These are phyloP conservation scores for Axea sp. DNA, from an alignment of 2,888 invertebrate genomes.

Conservation along the genomic window DNA sequence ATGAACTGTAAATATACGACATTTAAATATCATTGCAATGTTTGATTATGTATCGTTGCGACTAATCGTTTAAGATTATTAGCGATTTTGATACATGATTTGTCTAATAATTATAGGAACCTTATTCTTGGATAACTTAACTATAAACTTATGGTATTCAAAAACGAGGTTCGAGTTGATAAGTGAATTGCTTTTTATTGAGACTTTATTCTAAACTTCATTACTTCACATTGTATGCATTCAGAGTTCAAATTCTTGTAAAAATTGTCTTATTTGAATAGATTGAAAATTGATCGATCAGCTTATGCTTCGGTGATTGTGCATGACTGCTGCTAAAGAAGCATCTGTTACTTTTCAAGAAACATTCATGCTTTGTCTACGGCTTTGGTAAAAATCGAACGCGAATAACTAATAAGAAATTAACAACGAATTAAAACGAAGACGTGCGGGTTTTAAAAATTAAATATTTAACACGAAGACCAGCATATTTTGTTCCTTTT, in stretches of 20 bases:
- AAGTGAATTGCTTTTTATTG: constrained; percentile 45
- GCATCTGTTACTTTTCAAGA: constrained; percentile 47
- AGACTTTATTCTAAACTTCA: constrained; percentile 41
- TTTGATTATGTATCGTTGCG: constrained; percentile 50
- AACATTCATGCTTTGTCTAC: constrained; percentile 61
- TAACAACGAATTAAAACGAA: constrained; percentile 60
- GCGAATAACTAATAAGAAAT: constrained; percentile 13
- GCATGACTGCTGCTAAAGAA: constrained; percentile 60
- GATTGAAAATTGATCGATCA: background rate
- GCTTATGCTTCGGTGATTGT: constrained; percentile 56
- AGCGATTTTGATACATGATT: constrained; percentile 43
- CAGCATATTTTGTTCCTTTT: constrained; percentile 53
- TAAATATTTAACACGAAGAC: background rate
- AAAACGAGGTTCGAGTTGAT: constrained; percentile 32
- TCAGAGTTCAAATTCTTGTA: constrained; percentile 35
- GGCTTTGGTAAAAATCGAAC: constrained; percentile 40
- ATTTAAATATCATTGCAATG: constrained; percentile 45
- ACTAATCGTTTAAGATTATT: constrained; percentile 36
- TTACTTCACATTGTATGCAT: constrained; percentile 52
- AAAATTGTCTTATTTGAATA: constrained; percentile 1
- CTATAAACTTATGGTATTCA: constrained; percentile 23
- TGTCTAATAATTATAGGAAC: constrained; percentile 35
- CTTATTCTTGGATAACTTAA: constrained; percentile 41
- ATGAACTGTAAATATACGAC: constrained; percentile 36
- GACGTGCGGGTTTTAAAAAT: constrained; percentile 33